Conservation (phyloP, 2,888 invertebrate species). For the Chrysopilus asiliformis region DNA sequence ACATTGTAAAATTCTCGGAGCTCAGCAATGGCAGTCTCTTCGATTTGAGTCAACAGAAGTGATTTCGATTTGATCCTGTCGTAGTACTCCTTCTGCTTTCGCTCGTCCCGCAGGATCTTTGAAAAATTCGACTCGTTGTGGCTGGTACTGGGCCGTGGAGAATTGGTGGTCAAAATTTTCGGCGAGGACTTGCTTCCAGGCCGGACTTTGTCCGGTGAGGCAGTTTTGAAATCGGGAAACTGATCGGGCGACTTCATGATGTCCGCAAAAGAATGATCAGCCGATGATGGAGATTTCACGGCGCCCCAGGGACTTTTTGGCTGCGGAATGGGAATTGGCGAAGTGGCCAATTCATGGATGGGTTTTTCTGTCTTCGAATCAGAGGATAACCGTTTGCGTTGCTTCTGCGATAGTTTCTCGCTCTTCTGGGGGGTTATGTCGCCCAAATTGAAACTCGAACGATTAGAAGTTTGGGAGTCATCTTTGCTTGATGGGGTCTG, state of each 20-base stretch:
- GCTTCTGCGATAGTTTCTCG: constrained; percentile 43
- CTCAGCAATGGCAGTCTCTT: constrained; percentile 76
- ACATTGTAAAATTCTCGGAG: constrained; percentile 60
- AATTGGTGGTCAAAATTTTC: background rate
- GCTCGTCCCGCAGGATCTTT: constrained; percentile 59
- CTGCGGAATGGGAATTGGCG: constrained; percentile 19
- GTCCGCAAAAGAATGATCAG: constrained; percentile 27
- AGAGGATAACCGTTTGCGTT: constrained; percentile 40
- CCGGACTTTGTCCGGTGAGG: constrained; percentile 1
- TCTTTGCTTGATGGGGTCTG: background rate
- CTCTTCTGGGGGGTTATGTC: constrained; percentile 22
- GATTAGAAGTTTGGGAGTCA: background rate
- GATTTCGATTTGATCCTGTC: constrained; percentile 60
- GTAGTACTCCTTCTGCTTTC: constrained; percentile 55
- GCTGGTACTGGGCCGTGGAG: background rate
- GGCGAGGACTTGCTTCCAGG: background rate
- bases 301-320: constrained; percentile 27
- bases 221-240: background rate
- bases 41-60: constrained; percentile 65
- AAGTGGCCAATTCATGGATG: constrained; percentile 9
- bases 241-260: constrained; percentile 22
- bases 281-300: constrained; percentile 10
- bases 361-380: constrained; percentile 22
- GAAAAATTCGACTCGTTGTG: constrained; percentile 25
- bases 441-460: constrained; percentile 25